phyloP scores from a whole-genome alignment of 2,797 vertebrate genomes.

The Danio aesculapii region DNA sequence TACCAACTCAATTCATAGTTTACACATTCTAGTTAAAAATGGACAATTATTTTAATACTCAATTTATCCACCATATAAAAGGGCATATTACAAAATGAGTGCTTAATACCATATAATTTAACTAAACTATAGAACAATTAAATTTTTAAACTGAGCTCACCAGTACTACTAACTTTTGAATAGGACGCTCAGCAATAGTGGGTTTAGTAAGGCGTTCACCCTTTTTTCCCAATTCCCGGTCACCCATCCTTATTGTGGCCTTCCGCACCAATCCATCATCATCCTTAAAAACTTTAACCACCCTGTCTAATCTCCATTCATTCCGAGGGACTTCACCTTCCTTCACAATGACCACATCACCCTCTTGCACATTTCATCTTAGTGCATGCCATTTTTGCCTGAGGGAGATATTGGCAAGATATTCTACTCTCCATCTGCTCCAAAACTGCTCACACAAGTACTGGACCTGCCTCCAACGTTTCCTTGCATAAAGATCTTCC shows the following conservation, averaged over 20 bases:
- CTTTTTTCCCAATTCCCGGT: conserved; percentile 13
- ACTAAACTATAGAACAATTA: not conserved
- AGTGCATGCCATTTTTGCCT: conserved; percentile 46
- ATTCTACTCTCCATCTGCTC: conserved; percentile 43
- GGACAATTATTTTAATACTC: too few relatives aligned
- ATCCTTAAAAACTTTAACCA: conserved; percentile 15
- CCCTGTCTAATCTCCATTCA: conserved; percentile 43
- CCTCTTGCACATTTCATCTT: conserved; percentile 31
- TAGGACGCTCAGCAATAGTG: conserved; percentile 39
- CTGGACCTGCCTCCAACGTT: conserved; percentile 41
- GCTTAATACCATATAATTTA: too few relatives aligned
- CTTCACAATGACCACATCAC: conserved; percentile 46
- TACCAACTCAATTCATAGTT: too few relatives aligned
- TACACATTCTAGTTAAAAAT: too few relatives aligned
- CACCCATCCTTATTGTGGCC: conserved; percentile 25
- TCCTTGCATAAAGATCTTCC: conserved; percentile 43
- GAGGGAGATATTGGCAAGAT: conserved; percentile 28
- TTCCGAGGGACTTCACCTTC: conserved; percentile 30
- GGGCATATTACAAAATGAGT: too few relatives aligned
- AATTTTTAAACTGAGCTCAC: not conserved
- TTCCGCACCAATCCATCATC: conserved; percentile 31
- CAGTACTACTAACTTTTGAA: conserved; percentile 43
- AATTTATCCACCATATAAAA: too few relatives aligned
- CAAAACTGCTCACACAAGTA: conserved; percentile 52
- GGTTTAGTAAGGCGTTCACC: conserved; percentile 17